Evolutionary conservation across 2,113 vertebrate species (phyloP), one percentile per base, ranked within the genome.

Genomic region (Tetraodon nigroviridis): DNA sequence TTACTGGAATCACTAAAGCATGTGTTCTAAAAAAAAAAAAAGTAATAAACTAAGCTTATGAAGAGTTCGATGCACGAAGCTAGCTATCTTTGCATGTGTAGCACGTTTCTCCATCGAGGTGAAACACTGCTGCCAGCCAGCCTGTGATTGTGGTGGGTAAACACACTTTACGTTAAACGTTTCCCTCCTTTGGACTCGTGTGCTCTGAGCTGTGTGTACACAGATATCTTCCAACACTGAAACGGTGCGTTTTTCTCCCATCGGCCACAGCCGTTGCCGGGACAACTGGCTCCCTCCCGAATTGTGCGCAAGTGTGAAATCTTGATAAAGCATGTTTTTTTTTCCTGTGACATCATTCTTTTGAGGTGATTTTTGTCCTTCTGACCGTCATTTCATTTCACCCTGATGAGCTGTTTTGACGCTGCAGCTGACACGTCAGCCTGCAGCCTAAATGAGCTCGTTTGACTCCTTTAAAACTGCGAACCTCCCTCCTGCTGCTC

Each of bases 111-210:
- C 45, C 47, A 21, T 27, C 46, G 15, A 7, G 59, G 22, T 69
- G 49, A 70, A 78, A 73, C 59, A 8, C n/a, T 44, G 37, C 13
- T 41, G 73, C 70, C 59, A 51, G 45, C 17, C 58, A 45, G 65
- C 66, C 62, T 47, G 61, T 29, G 44, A 22, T 47, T 47, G 41
- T 11, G 14, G 22, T 41, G 46, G 57, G 71, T 80, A 84, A 88
- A 86, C 76, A 75, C 58, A 80, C 75, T 86, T 84, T 80, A 64
- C 76, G 71, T 74, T 64, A 51, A 78, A 77, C 77, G 75, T 77
- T 77, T 78, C 55, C 58, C 54, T 60, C 61, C 55, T 40, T 41
- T 65, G 51, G 41, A 46, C 60, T 86, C 67, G 81, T 79, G n/a
- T 65, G 52, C 49, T 67, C 19, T 14, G 45, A 60, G 63, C 62